These are phyloP conservation scores for Blera fallax DNA, from an alignment of 2,888 invertebrate species.

Conservation along the genomic window DNA sequence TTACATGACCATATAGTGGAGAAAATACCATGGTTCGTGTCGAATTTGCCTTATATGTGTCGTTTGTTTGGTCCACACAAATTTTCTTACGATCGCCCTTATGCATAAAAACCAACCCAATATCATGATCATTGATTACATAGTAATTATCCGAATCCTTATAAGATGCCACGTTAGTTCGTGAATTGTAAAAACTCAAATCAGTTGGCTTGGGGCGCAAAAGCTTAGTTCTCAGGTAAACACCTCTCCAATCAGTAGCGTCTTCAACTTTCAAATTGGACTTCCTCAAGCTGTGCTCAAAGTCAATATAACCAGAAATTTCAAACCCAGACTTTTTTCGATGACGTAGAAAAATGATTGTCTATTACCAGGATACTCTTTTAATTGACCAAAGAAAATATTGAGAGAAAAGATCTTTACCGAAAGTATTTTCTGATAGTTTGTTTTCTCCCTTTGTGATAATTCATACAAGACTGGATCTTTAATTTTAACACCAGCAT, in stretches of 20 bases:
- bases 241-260: conserved; percentile 87
- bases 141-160: conserved; percentile 91
- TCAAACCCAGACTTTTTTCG: conserved; percentile 88
- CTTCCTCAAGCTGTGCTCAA: conserved; percentile 79
- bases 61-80: conserved; percentile 85
- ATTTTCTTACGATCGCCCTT: conserved; percentile 90
- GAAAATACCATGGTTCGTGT: conserved; percentile 85
- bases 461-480: conserved; percentile 87
- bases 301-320: conserved; percentile 93
- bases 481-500: conserved; percentile 83
- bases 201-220: conserved; percentile 87
- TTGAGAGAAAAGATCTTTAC: conserved; percentile 79
- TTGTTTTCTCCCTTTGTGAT: conserved; percentile 88
- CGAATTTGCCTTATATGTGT: conserved; percentile 86
- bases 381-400: not conserved
- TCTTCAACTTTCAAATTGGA: conserved; percentile 72
- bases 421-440: conserved; percentile 88
- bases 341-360: conserved; percentile 90
- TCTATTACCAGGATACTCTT: conserved; percentile 81
- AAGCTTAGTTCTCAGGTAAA: conserved; percentile 86
- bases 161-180: conserved; percentile 86
- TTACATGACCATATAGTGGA: conserved; percentile 87
- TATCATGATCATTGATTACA: conserved; percentile 88
- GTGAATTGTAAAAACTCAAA: conserved; percentile 88
- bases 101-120: conserved; percentile 90